These are phyloP conservation scores for Hypolimnas misippus DNA, from an alignment of 2,888 invertebrate species.

Conservation along the genomic window DNA sequence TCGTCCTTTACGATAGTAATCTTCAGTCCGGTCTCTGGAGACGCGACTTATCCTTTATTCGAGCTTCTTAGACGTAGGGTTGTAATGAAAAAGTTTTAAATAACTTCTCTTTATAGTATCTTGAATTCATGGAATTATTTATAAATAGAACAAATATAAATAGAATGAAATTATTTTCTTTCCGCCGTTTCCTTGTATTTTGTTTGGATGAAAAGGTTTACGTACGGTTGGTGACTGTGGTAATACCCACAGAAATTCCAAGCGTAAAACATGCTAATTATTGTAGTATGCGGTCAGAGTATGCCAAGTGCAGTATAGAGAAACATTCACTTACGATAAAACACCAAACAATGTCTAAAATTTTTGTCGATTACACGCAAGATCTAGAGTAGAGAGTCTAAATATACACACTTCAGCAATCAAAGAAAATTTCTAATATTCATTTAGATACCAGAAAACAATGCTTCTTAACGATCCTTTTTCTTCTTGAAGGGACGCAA, in stretches of 20 bases:
- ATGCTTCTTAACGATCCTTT: too few species aligned
- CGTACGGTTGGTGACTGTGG: not conserved
- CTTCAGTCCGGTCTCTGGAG: constrained; percentile 25
- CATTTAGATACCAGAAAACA: too few species aligned
- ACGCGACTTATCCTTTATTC: constrained; percentile 31
- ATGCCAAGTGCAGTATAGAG: too few species aligned
- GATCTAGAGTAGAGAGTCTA: too few species aligned
- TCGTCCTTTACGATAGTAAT: constrained; percentile 40
- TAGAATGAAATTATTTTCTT: not conserved
- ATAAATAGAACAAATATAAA: not conserved
- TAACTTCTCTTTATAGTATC: constrained; percentile 14
- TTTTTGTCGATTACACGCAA: too few species aligned
- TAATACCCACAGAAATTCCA: not conserved
- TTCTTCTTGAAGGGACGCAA: too few species aligned
- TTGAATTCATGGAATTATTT: constrained; percentile 4
- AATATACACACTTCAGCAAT: too few species aligned
- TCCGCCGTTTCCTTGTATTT: not conserved
- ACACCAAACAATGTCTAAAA: too few species aligned
- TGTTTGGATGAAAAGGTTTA: not conserved
- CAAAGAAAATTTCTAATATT: too few species aligned
- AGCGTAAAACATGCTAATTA: too few species aligned
- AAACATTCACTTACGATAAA: too few species aligned
- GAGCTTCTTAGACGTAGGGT: constrained; percentile 24
- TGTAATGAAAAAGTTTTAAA: constrained; percentile 30
- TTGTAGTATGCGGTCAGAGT: too few species aligned